Base-by-base conservation (phyloP, 2,888 invertebrate genomes). In the Morpho deidamia region DNA sequence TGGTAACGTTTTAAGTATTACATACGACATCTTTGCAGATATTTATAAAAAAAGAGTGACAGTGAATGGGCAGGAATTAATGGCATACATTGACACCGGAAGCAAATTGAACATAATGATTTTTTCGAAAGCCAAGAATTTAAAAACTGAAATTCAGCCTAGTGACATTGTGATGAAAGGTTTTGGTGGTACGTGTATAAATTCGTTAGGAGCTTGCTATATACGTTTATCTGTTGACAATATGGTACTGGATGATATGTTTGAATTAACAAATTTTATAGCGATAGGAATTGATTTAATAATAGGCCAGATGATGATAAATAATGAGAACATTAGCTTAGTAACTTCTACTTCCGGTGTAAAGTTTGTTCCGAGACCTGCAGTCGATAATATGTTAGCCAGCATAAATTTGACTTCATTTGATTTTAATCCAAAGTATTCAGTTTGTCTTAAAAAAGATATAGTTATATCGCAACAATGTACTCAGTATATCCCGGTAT, bases 71-170 rank as follows among this genome's bases (percentile, higher is more conserved):
- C 10, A 10, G 8, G 11, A 37, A 23, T 9, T 60, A 40, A 43
- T 43, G 11, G 60, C 53, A 8, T 60, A 58, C 39, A 59, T 59
- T 11, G 59, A 53, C 47, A 60, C 58, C 0, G 58, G 58, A 0
- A 60, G 60, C 43, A 57, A 56, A 44, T 2, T 58, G 5, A 61
- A 61, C 49, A 46, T 61, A 11, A 11, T 61, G 0, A 33, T 38
- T 1, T 0, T 42, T 0, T 14, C 5, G 12, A 8, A 51, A 51
- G 55, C 47, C 5, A 45, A 35, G 35, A n/a, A 37, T 1, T 23
- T 60, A 33, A 5, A 60, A n/a, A 41, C 53, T 14, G 12, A 35
- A 32, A 33, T 55, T 10, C 7, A 34, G 5, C 44, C 58, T 7
- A 49, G 51, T 2, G 3, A 12, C 9, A 46, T 52, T 8, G 37